phyloP scores from a whole-genome alignment of 2,888 invertebrate genomes.

The Polyploca ridens region DNA sequence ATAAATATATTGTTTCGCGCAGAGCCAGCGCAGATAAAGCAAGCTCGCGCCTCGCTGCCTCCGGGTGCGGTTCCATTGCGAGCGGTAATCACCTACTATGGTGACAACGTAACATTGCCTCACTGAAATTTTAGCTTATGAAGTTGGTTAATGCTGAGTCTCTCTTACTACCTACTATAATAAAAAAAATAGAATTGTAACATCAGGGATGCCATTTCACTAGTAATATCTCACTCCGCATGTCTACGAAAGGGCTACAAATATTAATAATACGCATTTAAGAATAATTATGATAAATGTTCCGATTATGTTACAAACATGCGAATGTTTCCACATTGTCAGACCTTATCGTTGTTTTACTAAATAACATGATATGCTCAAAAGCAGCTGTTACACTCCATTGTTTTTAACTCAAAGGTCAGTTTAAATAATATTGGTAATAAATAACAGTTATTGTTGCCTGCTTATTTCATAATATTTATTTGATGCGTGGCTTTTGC shows the following conservation, averaged over 20 bases:
- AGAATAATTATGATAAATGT: background rate
- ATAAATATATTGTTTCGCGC: conserved; percentile 84
- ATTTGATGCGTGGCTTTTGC: too few relatives aligned
- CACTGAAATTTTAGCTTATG: background rate
- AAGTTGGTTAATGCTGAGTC: too few relatives aligned
- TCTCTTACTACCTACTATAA: too few relatives aligned
- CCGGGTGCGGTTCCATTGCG: conserved; percentile 37
- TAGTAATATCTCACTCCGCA: background rate
- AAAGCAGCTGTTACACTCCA: background rate
- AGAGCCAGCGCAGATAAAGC: conserved; percentile 83
- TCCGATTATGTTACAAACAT: background rate
- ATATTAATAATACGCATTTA: background rate
- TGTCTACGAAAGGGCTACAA: background rate
- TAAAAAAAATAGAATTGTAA: too few relatives aligned
- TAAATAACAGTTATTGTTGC: background rate
- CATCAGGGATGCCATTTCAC: too few relatives aligned
- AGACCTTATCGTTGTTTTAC: background rate
- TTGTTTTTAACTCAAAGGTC: background rate
- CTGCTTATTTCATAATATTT: background rate
- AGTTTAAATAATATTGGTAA: background rate
- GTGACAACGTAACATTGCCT: background rate
- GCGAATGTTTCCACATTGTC: background rate
- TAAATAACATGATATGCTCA: background rate
- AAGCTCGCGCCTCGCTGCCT: conserved; percentile 80
- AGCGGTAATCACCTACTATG: conserved; percentile 36